Evolutionary conservation across 2,888 invertebrate genomes (phyloP).

Genomic region (Vanessa cardui): DNA sequence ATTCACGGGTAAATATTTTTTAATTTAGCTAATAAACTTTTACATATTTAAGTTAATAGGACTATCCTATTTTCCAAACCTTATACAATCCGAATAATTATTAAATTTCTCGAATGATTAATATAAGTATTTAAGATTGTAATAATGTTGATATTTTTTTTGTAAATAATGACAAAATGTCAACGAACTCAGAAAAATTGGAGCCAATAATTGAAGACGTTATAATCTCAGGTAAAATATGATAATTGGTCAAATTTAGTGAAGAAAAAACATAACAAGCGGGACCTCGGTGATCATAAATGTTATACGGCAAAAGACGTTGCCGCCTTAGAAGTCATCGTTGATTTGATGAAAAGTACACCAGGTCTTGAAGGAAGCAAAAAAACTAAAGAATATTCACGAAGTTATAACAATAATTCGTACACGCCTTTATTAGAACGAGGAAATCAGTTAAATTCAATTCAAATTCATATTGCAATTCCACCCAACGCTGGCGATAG

Average conservation of each 20-base stretch:
- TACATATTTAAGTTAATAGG: too few species aligned
- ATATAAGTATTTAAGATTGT: too few species aligned
- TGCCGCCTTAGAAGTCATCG: constrained; percentile 63
- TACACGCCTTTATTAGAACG: constrained; percentile 2
- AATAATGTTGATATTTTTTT: too few species aligned
- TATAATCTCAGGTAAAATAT: constrained; percentile 6
- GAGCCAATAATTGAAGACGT: background rate
- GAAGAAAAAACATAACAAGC: constrained; percentile 37
- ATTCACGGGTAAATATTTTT: background rate
- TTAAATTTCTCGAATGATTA: too few species aligned
- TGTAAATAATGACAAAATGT: too few species aligned
- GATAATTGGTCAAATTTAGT: constrained; percentile 8
- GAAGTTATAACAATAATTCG: constrained; percentile 5
- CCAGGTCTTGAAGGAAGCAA: constrained; percentile 44
- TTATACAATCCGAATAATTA: too few species aligned
- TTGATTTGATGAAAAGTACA: constrained; percentile 59
- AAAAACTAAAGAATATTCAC: constrained; percentile 15
- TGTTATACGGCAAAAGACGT: constrained; percentile 64
- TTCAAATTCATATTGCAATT: constrained; percentile 66
- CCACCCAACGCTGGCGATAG: constrained; percentile 50
- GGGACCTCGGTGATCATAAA: constrained; percentile 19
- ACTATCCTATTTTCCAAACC: too few species aligned
- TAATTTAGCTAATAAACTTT: too few species aligned
- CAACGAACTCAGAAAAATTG: background rate
- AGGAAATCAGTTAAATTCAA: constrained; percentile 47